Percentiles rank a stretch among this genome's conserved stretches.
phyloP scores from a whole-genome alignment of 2,113 vertebrate species.

The Calypte anna region DNA sequence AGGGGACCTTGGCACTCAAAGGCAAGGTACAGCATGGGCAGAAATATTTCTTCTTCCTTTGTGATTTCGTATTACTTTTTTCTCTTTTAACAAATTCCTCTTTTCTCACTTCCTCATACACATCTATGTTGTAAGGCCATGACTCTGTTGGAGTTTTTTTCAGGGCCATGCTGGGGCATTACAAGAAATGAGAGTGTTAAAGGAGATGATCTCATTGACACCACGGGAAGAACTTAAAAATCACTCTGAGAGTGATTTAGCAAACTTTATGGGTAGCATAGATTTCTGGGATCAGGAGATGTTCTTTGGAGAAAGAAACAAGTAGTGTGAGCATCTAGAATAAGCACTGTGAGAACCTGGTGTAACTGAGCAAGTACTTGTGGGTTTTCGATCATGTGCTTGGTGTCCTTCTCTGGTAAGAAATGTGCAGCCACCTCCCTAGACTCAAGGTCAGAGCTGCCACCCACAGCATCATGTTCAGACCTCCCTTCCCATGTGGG shows the following conservation, averaged over 20 bases:
- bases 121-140: neutral
- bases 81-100: neutral
- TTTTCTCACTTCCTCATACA: neutral
- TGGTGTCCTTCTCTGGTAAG: neutral
- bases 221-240: neutral
- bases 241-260: neutral
- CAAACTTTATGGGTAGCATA: neutral
- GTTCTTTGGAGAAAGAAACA: neutral
- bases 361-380: neutral
- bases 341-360: neutral
- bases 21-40: neutral
- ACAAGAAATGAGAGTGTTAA: rapidly evolving
- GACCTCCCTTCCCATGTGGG: rapidly evolving
- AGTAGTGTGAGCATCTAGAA: neutral
- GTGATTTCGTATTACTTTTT: neutral
- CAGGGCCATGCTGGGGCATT: neutral
- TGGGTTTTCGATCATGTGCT: neutral
- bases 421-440: neutral
- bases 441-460: neutral
- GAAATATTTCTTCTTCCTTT: neutral
- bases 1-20: neutral
- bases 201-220: neutral
- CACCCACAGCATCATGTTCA: neutral
- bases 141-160: neutral
- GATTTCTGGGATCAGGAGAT: neutral